These are phyloP conservation scores for Graptemys geographica DNA, from an alignment of 2,797 vertebrate genomes.

Conservation along the genomic window DNA sequence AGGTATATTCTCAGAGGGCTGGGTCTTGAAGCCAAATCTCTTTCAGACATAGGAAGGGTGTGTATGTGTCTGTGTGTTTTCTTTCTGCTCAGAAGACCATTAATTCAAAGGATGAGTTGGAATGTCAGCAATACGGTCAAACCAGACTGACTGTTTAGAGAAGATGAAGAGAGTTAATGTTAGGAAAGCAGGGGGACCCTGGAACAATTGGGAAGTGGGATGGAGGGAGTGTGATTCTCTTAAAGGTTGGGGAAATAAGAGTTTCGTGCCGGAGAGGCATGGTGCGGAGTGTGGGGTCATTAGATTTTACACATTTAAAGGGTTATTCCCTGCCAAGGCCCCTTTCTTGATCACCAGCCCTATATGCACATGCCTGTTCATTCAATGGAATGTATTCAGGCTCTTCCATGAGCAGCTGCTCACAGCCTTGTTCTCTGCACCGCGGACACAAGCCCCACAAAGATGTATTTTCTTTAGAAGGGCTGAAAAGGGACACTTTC, in stretches of 20 bases:
- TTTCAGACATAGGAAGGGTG: background rate
- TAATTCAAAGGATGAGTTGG: conserved; percentile 65
- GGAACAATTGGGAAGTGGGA: background rate
- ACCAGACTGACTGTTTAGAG: background rate
- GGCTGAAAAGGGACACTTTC: background rate
- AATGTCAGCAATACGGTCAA: conserved; percentile 2
- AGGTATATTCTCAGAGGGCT: background rate
- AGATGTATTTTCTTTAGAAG: background rate
- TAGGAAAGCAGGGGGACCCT: background rate
- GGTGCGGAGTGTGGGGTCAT: background rate
- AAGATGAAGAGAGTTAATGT: background rate
- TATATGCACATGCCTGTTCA: background rate
- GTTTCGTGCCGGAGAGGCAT: background rate
- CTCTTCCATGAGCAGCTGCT: background rate
- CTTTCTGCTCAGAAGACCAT: conserved; percentile 28
- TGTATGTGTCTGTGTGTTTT: background rate
- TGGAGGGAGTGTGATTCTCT: background rate
- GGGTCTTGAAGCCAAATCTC: background rate
- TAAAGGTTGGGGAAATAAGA: background rate
- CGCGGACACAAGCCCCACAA: background rate
- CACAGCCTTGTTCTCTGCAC: background rate
- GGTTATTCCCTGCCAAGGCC: background rate
- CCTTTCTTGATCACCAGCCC: background rate
- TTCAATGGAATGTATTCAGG: background rate
- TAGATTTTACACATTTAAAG: background rate